phyloP scores from a whole-genome alignment of 2,113 vertebrate species.

The Beaufortia kweichowensis region DNA sequence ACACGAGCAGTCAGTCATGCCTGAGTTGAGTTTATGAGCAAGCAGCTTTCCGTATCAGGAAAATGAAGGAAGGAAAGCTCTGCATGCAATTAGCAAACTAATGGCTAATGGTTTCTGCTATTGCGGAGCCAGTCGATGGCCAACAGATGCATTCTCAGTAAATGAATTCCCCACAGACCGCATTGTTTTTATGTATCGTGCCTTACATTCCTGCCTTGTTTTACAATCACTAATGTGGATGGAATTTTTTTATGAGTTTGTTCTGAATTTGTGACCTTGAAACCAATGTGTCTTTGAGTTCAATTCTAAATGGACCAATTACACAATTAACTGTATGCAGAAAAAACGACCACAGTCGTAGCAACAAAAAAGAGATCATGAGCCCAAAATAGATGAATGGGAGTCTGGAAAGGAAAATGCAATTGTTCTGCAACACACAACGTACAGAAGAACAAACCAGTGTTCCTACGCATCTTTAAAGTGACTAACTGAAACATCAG shows the following conservation, averaged over 20 bases:
- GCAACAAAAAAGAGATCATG: not conserved
- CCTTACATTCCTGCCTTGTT: conserved; percentile 71
- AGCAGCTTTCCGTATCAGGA: conserved; percentile 7
- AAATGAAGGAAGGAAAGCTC: conserved; percentile 39
- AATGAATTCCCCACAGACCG: conserved; percentile 69
- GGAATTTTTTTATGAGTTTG: conserved; percentile 1
- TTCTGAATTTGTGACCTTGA: conserved; percentile 33
- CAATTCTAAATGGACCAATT: conserved; percentile 23
- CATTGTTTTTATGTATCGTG: conserved; percentile 72
- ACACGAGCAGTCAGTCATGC: not conserved
- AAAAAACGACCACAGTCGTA: conserved; percentile 12
- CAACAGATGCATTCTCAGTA: conserved; percentile 72
- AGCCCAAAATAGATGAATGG: conserved; percentile 34
- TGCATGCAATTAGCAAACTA: conserved; percentile 64
- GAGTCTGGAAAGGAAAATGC: conserved; percentile 31
- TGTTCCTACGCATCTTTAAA: conserved; percentile 31
- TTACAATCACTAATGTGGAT: conserved; percentile 71
- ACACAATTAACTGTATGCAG: conserved; percentile 8
- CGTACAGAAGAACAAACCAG: conserved; percentile 18
- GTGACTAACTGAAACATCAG: conserved; percentile 8
- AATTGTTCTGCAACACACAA: conserved; percentile 18
- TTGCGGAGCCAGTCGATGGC: conserved; percentile 63
- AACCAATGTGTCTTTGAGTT: conserved; percentile 4
- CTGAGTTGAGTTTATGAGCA: conserved; percentile 12
- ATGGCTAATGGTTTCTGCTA: conserved; percentile 57